phyloP scores from a whole-genome alignment of 2,888 invertebrate genomes.

The Nemapogon koenigi region DNA sequence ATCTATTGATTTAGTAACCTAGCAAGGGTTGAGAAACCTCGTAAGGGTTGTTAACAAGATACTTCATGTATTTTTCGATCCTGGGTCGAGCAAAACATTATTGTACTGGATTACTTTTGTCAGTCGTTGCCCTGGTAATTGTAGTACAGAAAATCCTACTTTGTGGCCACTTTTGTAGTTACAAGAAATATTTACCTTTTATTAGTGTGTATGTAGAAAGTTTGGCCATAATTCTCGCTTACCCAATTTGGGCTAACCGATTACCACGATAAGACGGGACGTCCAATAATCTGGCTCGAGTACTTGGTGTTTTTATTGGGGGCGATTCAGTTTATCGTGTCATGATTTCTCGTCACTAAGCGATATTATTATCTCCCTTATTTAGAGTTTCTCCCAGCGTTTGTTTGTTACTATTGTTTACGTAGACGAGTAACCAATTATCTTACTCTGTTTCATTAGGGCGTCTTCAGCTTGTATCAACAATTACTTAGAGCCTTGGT shows the following conservation, averaged over 20 bases:
- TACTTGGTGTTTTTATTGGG: conserved; percentile 46
- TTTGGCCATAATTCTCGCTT: conserved; percentile 55
- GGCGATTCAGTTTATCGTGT: conserved; percentile 36
- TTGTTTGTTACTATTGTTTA: conserved; percentile 12
- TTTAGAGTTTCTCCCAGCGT: conserved; percentile 32
- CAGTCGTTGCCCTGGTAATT: too few species aligned
- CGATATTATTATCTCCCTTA: conserved; percentile 37
- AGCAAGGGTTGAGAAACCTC: too few species aligned
- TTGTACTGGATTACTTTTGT: too few species aligned
- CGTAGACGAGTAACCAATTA: conserved; percentile 5
- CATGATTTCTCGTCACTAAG: conserved; percentile 39
- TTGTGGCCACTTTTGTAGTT: too few species aligned
- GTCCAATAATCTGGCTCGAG: conserved; percentile 39
- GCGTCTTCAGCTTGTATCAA: too few species aligned
- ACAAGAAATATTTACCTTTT: too few species aligned
- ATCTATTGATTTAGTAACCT: too few species aligned
- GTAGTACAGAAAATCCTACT: too few species aligned
- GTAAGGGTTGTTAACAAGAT: too few species aligned
- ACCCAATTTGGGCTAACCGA: conserved; percentile 51
- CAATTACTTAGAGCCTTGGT: too few species aligned
- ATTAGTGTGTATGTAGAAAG: conserved; percentile 40
- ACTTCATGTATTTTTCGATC: background rate
- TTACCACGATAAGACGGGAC: conserved; percentile 39
- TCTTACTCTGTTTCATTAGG: too few species aligned
- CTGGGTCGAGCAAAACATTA: background rate